Conservation (phyloP, 2,797 vertebrate genomes). For the Martes flavigula region DNA sequence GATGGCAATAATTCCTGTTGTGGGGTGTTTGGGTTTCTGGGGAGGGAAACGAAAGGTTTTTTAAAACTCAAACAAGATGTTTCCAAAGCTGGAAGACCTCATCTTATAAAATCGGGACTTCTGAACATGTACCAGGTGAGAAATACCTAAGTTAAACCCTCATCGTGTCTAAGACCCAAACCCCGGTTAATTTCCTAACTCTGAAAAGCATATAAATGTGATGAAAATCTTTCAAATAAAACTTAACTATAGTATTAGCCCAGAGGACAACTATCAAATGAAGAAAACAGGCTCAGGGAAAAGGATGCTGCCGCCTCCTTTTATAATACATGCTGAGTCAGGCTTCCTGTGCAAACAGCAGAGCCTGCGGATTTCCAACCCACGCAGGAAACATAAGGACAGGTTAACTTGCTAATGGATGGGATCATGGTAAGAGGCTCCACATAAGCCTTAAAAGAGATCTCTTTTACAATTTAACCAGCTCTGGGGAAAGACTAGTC, state of each 20-base stretch:
- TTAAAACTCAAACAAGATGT: background rate
- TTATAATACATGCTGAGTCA: background rate
- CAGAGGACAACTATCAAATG: background rate
- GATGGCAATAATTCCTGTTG: conserved; percentile 88
- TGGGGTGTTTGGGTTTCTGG: conserved; percentile 88
- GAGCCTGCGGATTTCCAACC: background rate
- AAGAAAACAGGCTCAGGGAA: background rate
- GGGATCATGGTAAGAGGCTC: background rate
- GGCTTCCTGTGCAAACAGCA: background rate
- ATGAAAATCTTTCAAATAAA: background rate
- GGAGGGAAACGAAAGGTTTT: background rate
- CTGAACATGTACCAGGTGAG: background rate
- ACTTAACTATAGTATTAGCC: background rate
- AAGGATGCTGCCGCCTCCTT: background rate
- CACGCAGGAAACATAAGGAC: background rate
- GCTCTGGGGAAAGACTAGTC: background rate
- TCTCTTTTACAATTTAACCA: background rate
- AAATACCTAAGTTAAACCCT: background rate
- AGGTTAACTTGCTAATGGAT: background rate
- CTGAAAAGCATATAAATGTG: background rate
- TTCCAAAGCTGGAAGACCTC: background rate
- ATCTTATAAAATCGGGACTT: background rate
- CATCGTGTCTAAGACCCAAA: background rate
- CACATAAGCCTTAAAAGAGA: background rate
- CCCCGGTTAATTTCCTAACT: background rate